Base-by-base conservation (phyloP, 2,113 vertebrate species). In the Epinephelus fuscoguttatus region DNA sequence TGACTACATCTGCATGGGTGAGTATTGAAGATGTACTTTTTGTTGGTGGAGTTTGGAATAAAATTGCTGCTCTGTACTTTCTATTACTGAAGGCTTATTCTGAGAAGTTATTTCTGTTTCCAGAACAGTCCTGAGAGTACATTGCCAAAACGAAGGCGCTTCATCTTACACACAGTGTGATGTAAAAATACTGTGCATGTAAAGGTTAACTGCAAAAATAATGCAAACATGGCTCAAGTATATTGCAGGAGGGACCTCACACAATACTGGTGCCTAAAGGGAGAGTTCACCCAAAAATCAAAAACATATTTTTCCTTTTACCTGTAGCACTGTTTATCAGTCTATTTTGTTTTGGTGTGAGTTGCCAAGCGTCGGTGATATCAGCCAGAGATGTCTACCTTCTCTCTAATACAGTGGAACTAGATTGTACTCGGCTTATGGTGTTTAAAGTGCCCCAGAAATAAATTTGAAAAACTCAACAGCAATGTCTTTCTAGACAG, bases 11-110 rank as follows among this genome's bases (percentile, higher is more conserved):
- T 77, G 64, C 69, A 55, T 78, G 40, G 63, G 4, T 42, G n/a
- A 77, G 60, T 79, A 73, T 78, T 84, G 37, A 85, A 47, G 30
- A 66, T 78, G 11, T 52, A 12, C 42, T 67, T 42, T 78, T 33
- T 49, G 18, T 56, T 66, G 27, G 30, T 14, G 55, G 45, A 84
- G 47, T 70, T 69, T 55, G 37, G 49, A 59, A 68, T 64, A 64
- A 72, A 80, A 42, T 57, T 23, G 30, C 60, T 57, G 47, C 60
- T 74, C 42, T 59, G 25, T 52, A 21, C 57, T 4, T 11, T 73
- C 40, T 30, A 4, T 56, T 64, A 59, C 21, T 42, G 42, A 55
- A 70, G 25, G 9, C 70, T 60, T 82, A 15, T 10, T 83, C 27
- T 66, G 59, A 70, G 53, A 53, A 73, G 27, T 61, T 72, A 60